These are phyloP conservation scores for Echinops telfairi DNA, from an alignment of 2,113 vertebrate species.

Conservation along the genomic window DNA sequence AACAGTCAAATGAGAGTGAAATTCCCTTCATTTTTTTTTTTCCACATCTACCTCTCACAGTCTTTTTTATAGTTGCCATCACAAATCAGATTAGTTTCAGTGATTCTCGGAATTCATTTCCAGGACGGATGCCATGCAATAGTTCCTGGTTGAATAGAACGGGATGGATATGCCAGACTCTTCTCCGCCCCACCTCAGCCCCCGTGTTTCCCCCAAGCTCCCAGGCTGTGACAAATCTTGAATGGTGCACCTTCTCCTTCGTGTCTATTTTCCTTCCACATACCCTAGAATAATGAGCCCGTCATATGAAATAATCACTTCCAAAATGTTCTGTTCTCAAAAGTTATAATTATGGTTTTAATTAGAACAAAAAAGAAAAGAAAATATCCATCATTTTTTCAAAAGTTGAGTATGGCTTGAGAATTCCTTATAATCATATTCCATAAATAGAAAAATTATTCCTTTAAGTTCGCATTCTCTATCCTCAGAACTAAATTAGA, in stretches of 20 bases:
- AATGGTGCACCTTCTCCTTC: neutral
- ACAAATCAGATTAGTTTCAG: neutral
- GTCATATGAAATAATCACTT: conserved; percentile 64
- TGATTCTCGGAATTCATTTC: neutral
- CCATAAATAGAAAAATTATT: conserved; percentile 13
- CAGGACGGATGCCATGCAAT: neutral
- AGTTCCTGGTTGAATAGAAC: neutral
- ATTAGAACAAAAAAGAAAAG: conserved; percentile 69
- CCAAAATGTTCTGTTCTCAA: conserved; percentile 74
- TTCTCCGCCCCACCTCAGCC: neutral
- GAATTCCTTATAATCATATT: conserved; percentile 50
- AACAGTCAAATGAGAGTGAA: neutral
- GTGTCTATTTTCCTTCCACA: conserved; percentile 64
- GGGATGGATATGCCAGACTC: neutral
- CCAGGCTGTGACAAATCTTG: neutral
- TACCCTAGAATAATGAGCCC: conserved; percentile 58
- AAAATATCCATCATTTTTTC: neutral
- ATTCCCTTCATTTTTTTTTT: neutral
- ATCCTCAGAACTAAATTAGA: conserved; percentile 12
- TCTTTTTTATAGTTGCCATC: neutral
- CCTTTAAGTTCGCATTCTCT: neutral
- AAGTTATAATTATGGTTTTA: conserved; percentile 70
- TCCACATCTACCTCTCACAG: neutral
- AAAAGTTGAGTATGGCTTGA: conserved; percentile 30
- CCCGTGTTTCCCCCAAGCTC: neutral